Evolutionary conservation across 1,140 invertebrate genomes (phyloP).

Genomic region (Habropoda laboriosa): DNA sequence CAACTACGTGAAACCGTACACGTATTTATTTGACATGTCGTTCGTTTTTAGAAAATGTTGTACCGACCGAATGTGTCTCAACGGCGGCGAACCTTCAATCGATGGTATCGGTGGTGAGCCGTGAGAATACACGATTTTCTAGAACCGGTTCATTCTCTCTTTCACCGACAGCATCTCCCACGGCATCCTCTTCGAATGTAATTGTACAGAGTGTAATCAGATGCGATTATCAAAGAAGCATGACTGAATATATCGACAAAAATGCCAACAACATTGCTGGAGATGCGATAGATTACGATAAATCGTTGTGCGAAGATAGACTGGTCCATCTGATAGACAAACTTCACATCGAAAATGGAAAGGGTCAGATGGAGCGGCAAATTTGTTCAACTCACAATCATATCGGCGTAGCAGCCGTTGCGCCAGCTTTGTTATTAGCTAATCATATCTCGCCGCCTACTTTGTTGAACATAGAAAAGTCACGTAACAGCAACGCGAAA

Average conservation of each 20-base stretch:
- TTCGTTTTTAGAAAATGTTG: not conserved
- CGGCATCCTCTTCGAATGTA: slow-evolving; percentile 73
- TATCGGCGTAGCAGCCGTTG: slow-evolving; percentile 49
- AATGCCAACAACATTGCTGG: slow-evolving; percentile 79
- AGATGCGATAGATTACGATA: slow-evolving; percentile 60
- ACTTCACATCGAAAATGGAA: slow-evolving; percentile 73
- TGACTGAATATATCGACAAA: slow-evolving; percentile 80
- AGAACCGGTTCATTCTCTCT: slow-evolving; percentile 62
- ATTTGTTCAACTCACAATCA: slow-evolving; percentile 53
- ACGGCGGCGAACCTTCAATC: slow-evolving; percentile 27
- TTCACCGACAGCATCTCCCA: slow-evolving; percentile 70
- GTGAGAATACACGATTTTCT: slow-evolving; percentile 71
- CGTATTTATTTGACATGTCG: too few relatives aligned
- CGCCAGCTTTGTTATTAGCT: slow-evolving; percentile 69
- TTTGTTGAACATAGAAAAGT: slow-evolving; percentile 65
- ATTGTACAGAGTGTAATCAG: slow-evolving; percentile 74
- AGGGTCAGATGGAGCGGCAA: slow-evolving; percentile 65
- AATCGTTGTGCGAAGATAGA: slow-evolving; percentile 69
- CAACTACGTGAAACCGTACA: not conserved
- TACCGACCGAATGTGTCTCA: slow-evolving; percentile 15
- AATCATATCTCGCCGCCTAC: slow-evolving; percentile 72
- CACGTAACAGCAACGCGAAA: slow-evolving; percentile 73
- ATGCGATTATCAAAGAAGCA: slow-evolving; percentile 77
- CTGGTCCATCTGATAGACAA: slow-evolving; percentile 75
- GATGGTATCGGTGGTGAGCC: slow-evolving; percentile 61